phyloP scores from a whole-genome alignment of 2,113 vertebrate species.

The Amphiprion percula region DNA sequence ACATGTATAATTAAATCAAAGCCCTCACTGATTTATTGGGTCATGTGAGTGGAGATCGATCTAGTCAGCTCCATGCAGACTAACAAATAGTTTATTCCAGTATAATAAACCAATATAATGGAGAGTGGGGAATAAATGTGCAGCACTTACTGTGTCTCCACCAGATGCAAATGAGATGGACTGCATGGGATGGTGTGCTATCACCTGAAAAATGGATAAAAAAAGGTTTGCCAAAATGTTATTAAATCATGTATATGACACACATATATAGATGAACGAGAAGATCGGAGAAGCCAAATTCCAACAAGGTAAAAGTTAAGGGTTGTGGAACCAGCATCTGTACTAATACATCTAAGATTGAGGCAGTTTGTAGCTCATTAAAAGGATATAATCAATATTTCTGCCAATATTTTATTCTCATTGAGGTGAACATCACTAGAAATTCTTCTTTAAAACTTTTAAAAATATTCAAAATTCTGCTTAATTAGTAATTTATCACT shows the following conservation, averaged over 20 bases:
- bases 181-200: constrained; percentile 92
- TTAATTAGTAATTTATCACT: too few relatives aligned
- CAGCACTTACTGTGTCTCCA: constrained; percentile 87
- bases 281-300: not conserved
- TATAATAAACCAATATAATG: constrained; percentile 21
- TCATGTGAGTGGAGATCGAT: constrained; percentile 48
- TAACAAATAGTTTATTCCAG: constrained; percentile 14
- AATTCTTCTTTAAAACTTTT: too few relatives aligned
- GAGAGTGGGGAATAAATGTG: not conserved
- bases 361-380: too few relatives aligned
- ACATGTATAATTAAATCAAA: constrained; percentile 42
- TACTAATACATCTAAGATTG: too few relatives aligned
- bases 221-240: constrained; percentile 4
- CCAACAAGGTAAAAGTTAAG: not conserved
- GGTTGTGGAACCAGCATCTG: not conserved
- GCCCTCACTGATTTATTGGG: constrained; percentile 28
- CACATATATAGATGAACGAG: not conserved
- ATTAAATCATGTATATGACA: not conserved
- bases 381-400: not conserved
- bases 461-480: too few relatives aligned
- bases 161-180: constrained; percentile 92
- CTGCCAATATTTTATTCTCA: not conserved
- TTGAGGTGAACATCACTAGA: not conserved
- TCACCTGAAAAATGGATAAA: constrained; percentile 81
- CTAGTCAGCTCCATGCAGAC: constrained; percentile 4